Base-by-base conservation (phyloP, 2,888 invertebrate species). In the Ormyrus pomaceus region DNA sequence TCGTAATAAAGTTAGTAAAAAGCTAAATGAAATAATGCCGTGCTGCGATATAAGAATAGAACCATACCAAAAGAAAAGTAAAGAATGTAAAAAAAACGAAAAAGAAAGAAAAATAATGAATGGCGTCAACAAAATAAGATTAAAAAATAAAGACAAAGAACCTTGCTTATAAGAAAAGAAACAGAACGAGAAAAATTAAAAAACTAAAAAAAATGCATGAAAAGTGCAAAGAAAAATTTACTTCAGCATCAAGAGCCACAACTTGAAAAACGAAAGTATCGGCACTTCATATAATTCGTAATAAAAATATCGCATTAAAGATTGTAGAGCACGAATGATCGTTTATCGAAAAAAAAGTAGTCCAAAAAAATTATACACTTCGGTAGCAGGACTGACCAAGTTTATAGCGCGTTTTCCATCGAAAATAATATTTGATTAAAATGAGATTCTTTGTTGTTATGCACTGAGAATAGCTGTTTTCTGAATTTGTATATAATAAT, bases 321-420 rank as follows among this genome's bases (percentile, higher is more conserved):
- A 53, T 3, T 71, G 51, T 73, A 64, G 58, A 13, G 34, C 34
- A 34, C 34, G 34, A 34, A 34, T 61, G 51, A 34, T 51, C 53
- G 13, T 64, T 19, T 48, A 66, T 59, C 7, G 19, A 9, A 56
- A 45, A 73, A 68, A 73, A 66, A 56, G 58, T 51, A 4, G 6
- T 51, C 51, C 51, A 68, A 66, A 53, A 75, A 65, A 51, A 50
- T 50, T 50, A 65, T n/a, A 50, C n/a, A 46, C 6, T 11, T 70
- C 7, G 11, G 53, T 64, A 74, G 56, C 87, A 88, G 87, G 88
- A 87, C 87, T 88, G 87, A 88, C 85, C 88, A 88, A 87, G 87
- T 83, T 87, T 86, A 87, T 82, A 84, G 82, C 65, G 78, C 48
- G 55, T 74, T 51, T 62, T 56, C 34, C n/a, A n/a, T 48, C 50